Conservation (phyloP, 2,888 invertebrate genomes). For the Thymelicus lineola region DNA sequence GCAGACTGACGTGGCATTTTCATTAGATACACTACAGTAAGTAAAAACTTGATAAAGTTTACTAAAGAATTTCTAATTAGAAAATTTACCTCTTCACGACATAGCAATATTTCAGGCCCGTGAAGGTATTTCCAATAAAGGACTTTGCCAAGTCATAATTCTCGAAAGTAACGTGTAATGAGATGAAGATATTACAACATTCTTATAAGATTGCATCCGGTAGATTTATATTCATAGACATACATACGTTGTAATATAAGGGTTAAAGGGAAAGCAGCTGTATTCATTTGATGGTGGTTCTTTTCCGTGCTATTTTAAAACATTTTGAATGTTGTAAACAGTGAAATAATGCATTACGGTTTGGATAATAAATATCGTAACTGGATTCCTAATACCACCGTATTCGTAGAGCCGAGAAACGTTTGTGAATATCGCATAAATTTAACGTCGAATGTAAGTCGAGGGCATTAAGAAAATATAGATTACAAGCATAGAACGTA, state of each 20-base stretch:
- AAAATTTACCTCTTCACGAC: slow-evolving; percentile 84
- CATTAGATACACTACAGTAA: slow-evolving; percentile 79
- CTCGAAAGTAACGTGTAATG: slow-evolving; percentile 84
- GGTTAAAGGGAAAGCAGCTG: not conserved
- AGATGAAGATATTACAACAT: slow-evolving; percentile 83
- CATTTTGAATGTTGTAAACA: not conserved
- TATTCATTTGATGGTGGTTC: not conserved
- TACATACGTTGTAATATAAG: not conserved
- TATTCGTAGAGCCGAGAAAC: slow-evolving; percentile 52
- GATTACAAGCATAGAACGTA: slow-evolving; percentile 65
- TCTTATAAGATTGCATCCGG: slow-evolving; percentile 67
- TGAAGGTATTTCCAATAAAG: slow-evolving; percentile 85
- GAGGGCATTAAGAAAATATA: slow-evolving; percentile 72
- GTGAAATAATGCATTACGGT: slow-evolving; percentile 1
- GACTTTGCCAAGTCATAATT: slow-evolving; percentile 85
- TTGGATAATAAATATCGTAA: slow-evolving; percentile 49
- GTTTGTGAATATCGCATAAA: slow-evolving; percentile 76
- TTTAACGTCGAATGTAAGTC: slow-evolving; percentile 71
- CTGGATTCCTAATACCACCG: slow-evolving; percentile 63
- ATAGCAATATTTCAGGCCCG: slow-evolving; percentile 84
- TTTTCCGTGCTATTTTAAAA: too few species aligned
- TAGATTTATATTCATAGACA: slow-evolving; percentile 43
- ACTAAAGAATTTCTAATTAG: slow-evolving; percentile 84
- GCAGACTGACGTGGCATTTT: slow-evolving; percentile 76
- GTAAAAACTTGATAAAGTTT: slow-evolving; percentile 84